Conservation (phyloP, 2,888 invertebrate species). For the Acronicta aceris region DNA sequence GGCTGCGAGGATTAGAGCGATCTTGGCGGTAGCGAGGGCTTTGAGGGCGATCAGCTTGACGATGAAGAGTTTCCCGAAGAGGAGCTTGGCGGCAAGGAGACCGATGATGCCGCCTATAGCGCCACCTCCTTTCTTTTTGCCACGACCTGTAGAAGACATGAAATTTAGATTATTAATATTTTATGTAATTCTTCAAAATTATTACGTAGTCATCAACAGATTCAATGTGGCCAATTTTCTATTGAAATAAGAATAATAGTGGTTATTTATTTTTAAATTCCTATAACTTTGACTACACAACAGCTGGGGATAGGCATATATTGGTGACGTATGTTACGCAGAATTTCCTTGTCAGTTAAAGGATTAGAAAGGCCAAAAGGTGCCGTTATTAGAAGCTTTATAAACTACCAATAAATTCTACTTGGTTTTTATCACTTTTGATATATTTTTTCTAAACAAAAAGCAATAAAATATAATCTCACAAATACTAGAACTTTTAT, state of each 20-base stretch:
- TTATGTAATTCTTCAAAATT: not conserved
- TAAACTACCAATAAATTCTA: not conserved
- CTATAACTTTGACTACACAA: too few relatives aligned
- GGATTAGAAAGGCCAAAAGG: too few relatives aligned
- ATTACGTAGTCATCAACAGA: not conserved
- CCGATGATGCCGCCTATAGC: constrained; percentile 92
- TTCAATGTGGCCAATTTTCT: too few relatives aligned
- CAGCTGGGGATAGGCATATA: too few relatives aligned
- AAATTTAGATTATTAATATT: not conserved
- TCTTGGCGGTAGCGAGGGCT: constrained; percentile 94
- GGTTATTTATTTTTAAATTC: too few relatives aligned
- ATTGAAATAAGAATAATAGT: too few relatives aligned
- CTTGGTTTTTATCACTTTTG: too few relatives aligned
- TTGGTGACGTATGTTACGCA: too few relatives aligned
- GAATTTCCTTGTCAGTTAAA: too few relatives aligned
- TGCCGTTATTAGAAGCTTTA: not conserved
- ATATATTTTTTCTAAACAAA: too few relatives aligned
- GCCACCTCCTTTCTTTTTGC: constrained; percentile 92
- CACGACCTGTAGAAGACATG: constrained; percentile 89
- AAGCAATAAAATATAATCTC: too few relatives aligned
- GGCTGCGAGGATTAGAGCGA: constrained; percentile 93
- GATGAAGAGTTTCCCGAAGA: constrained; percentile 90
- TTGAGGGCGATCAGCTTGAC: constrained; percentile 95
- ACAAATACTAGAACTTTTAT: not conserved
- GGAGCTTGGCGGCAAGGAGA: constrained; percentile 85